Conservation (phyloP, 2,113 vertebrate genomes). For the Macheiramphus alcinus region DNA sequence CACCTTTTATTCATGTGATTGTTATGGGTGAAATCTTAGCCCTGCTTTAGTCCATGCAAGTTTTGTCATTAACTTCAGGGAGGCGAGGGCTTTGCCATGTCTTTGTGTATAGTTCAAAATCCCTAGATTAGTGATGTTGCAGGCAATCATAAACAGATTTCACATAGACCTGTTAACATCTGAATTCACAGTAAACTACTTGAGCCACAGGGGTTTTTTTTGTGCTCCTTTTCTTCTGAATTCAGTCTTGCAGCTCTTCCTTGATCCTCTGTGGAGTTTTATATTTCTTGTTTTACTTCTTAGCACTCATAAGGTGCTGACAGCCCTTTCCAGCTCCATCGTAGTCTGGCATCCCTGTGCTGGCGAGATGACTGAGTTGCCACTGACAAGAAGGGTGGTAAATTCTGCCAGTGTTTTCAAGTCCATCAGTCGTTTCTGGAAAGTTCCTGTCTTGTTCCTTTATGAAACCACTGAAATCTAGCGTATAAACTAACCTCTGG, state of each 20-base stretch:
- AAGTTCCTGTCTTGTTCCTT: background rate
- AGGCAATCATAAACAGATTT: background rate
- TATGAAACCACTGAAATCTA: background rate
- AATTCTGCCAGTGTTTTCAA: background rate
- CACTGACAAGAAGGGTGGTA: background rate
- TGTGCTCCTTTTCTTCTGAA: background rate
- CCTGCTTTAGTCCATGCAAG: background rate
- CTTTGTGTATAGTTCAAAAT: background rate
- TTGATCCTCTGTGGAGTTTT: background rate
- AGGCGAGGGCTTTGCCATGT: background rate
- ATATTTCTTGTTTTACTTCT: background rate
- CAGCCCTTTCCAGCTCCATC: background rate
- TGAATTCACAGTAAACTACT: background rate
- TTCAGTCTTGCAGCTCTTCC: background rate
- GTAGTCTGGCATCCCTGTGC: background rate
- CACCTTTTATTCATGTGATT: background rate
- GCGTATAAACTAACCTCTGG: background rate
- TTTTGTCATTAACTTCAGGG: background rate
- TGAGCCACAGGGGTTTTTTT: fast-evolving
- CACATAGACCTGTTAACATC: background rate
- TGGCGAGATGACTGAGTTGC: background rate
- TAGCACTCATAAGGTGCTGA: background rate
- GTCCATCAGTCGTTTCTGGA: background rate
- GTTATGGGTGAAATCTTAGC: background rate
- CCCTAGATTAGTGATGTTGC: background rate